Percentiles rank a stretch among this genome's conserved stretches.
phyloP scores from a whole-genome alignment of 2,797 vertebrate genomes.

The Halcyon smyrnensis region DNA sequence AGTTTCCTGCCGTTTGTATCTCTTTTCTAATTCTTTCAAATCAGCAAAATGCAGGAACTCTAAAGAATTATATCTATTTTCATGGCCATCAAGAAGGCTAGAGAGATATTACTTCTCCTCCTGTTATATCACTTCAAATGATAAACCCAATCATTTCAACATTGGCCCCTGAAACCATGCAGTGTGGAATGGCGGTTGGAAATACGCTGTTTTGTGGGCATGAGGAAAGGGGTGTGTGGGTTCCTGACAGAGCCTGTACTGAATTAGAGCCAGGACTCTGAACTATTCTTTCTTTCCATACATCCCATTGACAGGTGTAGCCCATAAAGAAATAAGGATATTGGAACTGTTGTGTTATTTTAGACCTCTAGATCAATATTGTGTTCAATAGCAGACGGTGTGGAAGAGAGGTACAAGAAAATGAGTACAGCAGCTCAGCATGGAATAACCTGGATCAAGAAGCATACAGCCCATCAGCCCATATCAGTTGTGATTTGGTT shows the following conservation, averaged over 20 bases:
- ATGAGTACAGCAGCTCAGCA: not conserved
- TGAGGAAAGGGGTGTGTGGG: not conserved
- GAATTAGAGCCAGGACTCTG: not conserved
- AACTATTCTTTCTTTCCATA: not conserved
- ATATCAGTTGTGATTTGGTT: not conserved
- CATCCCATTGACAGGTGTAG: not conserved
- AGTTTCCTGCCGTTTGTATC: not conserved
- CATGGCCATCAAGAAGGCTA: not conserved
- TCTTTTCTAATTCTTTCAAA: not conserved
- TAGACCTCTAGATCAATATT: not conserved
- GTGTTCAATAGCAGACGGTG: not conserved
- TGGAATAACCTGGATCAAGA: not conserved
- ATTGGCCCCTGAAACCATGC: not conserved
- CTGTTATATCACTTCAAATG: not conserved
- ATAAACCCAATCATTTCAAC: not conserved
- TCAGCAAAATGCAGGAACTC: not conserved
- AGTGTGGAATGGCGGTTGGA: not conserved
- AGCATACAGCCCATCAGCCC: not conserved
- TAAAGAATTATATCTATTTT: not conserved
- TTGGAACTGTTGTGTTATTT: not conserved
- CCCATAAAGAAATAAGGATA: not conserved
- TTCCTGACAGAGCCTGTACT: not conserved
- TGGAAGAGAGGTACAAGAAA: not conserved
- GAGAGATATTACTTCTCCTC: not conserved
- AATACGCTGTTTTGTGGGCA: not conserved